These are phyloP conservation scores for Rhadinocentrus ornatus DNA, from an alignment of 2,797 vertebrate genomes.

Conservation along the genomic window DNA sequence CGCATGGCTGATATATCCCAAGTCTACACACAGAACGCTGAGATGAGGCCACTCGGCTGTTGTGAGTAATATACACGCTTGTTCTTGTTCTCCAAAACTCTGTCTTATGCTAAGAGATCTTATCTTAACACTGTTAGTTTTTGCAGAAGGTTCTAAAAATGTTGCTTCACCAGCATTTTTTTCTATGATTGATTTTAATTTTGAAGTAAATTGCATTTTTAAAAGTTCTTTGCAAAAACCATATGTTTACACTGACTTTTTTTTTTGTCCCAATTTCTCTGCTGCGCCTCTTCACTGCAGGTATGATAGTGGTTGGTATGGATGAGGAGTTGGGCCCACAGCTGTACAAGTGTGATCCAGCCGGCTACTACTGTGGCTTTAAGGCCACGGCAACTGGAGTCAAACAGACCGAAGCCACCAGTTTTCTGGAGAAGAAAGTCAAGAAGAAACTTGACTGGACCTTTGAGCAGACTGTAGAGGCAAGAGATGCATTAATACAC, in stretches of 20 bases:
- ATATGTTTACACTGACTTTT: not conserved
- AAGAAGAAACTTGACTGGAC: slow-evolving; percentile 98
- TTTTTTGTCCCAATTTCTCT: not conserved
- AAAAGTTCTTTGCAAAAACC: not conserved
- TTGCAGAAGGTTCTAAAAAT: not conserved
- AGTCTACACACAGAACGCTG: slow-evolving; percentile 96
- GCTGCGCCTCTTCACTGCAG: slow-evolving; percentile 62
- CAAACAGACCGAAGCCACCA: slow-evolving; percentile 95
- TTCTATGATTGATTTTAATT: not conserved
- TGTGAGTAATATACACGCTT: slow-evolving; percentile 84
- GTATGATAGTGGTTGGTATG: slow-evolving; percentile 94
- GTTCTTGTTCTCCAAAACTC: not conserved
- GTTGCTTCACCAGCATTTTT: not conserved
- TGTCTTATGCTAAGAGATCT: not conserved
- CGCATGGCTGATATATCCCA: slow-evolving; percentile 96
- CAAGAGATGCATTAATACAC: slow-evolving; percentile 48
- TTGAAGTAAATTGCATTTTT: not conserved
- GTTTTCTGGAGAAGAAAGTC: slow-evolving; percentile 96
- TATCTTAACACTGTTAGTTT: too few species aligned
- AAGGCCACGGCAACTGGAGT: slow-evolving; percentile 95
- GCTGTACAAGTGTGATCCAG: slow-evolving; percentile 95
- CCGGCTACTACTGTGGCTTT: slow-evolving; percentile 96
- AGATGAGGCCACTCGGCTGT: slow-evolving; percentile 97
- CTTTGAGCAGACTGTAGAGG: slow-evolving; percentile 93
- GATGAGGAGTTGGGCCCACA: slow-evolving; percentile 93